These are phyloP conservation scores for Poeciliopsis paucimaculata DNA, from an alignment of 2,797 vertebrate species.

Conservation along the genomic window DNA sequence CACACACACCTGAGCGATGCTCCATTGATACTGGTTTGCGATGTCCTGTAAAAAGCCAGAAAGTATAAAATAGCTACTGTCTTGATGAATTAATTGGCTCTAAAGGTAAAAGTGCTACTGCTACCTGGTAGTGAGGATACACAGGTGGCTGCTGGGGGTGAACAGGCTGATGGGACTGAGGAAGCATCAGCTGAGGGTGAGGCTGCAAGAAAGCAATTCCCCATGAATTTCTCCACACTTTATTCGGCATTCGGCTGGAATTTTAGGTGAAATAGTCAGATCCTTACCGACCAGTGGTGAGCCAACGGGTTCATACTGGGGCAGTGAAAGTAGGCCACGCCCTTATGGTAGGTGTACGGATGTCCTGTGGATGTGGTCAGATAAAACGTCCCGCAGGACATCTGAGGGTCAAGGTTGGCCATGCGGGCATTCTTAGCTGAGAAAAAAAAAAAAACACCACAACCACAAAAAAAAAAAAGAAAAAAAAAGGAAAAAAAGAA, in stretches of 20 bases:
- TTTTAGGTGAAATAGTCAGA: background rate
- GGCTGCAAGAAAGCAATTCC: slow-evolving; percentile 39
- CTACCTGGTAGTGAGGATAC: slow-evolving; percentile 85
- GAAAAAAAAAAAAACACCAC: background rate
- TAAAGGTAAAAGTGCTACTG: slow-evolving; percentile 11
- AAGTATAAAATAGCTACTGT: background rate
- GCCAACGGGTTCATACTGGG: slow-evolving; percentile 72
- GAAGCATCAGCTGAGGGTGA: slow-evolving; percentile 78
- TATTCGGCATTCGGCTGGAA: background rate
- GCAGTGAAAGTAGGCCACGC: slow-evolving; percentile 87
- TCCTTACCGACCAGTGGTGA: slow-evolving; percentile 84
- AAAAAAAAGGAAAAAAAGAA: background rate
- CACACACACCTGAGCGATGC: slow-evolving; percentile 42
- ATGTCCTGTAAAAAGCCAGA: slow-evolving; percentile 11
- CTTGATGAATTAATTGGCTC: background rate
- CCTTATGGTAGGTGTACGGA: slow-evolving; percentile 87
- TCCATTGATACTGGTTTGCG: slow-evolving; percentile 43
- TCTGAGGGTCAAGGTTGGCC: slow-evolving; percentile 61
- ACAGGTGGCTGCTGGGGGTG: slow-evolving; percentile 81
- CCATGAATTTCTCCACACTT: background rate
- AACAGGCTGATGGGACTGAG: slow-evolving; percentile 72
- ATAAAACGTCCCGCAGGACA: slow-evolving; percentile 75
- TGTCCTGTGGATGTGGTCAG: slow-evolving; percentile 85
- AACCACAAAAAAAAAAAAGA: too few species aligned
- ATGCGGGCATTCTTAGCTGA: background rate